phyloP scores from a whole-genome alignment of 2,888 invertebrate genomes.

The Hirtodrosophila histrioides region DNA sequence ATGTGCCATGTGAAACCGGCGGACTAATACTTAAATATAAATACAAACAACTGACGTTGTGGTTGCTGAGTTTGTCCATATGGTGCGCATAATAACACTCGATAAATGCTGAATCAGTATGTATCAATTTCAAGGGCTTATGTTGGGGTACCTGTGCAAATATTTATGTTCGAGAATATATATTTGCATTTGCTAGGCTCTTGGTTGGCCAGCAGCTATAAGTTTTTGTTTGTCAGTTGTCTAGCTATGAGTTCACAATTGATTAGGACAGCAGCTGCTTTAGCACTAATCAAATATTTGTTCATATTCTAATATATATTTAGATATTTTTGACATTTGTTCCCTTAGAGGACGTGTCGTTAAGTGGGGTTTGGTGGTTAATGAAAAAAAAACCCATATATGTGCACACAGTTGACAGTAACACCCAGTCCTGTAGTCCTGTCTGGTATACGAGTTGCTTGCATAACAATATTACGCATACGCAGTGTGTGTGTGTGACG shows the following conservation, averaged over 20 bases:
- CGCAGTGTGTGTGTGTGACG: constrained; percentile 15
- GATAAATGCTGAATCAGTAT: not conserved
- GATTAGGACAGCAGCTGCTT: not conserved
- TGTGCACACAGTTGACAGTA: constrained; percentile 2
- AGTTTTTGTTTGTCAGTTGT: not conserved
- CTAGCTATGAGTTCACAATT: not conserved
- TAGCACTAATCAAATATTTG: too few species aligned
- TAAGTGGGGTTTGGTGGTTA: not conserved
- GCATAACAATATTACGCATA: constrained; percentile 30
- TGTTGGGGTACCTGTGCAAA: not conserved
- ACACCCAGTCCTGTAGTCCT: not conserved
- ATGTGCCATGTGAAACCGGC: not conserved
- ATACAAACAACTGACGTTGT: not conserved
- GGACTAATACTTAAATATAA: too few species aligned
- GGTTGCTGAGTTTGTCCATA: constrained; percentile 11
- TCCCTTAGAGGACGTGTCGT: too few species aligned
- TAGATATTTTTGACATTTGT: not conserved
- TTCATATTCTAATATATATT: not conserved
- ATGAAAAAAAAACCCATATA: not conserved
- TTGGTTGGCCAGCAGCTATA: not conserved
- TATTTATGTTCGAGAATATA: not conserved
- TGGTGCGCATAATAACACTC: constrained; percentile 1
- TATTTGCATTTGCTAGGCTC: too few species aligned
- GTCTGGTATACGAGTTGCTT: not conserved
- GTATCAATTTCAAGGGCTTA: not conserved